phyloP scores from a whole-genome alignment of 2,888 invertebrate genomes.

The Yponomeuta malinellus region DNA sequence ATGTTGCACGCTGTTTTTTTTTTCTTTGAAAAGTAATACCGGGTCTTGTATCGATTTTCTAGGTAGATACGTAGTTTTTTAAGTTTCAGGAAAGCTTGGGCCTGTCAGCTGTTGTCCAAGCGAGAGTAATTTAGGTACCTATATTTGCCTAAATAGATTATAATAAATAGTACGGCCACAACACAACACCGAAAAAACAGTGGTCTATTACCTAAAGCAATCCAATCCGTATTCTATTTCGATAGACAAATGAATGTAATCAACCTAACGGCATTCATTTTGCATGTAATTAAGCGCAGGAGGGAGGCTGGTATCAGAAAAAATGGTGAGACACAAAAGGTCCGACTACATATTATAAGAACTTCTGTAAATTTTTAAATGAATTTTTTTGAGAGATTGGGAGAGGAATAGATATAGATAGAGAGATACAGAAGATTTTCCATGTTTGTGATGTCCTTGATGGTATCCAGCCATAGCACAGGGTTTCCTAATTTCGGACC shows the following conservation, averaged over 20 bases:
- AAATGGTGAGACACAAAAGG: not conserved
- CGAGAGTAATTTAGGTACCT: no score
- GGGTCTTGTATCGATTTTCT: not conserved
- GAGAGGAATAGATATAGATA: no score
- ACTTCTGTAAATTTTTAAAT: no score
- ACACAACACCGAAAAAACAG: not conserved
- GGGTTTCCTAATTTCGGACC: no score
- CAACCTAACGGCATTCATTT: conserved; percentile 6
- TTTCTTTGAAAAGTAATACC: not conserved
- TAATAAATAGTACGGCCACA: not conserved
- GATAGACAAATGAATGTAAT: conserved; percentile 8
- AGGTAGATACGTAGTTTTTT: not conserved
- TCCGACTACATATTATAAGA: not conserved
- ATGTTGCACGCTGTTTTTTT: conserved; percentile 9
- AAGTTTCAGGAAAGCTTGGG: no score
- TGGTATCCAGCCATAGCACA: no score
- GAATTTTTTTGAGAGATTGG: no score
- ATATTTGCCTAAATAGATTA: no score
- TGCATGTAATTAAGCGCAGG: conserved; percentile 12
- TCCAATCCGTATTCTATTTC: not conserved
- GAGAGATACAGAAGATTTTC: no score
- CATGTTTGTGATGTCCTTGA: no score
- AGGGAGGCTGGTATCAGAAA: conserved; percentile 11
- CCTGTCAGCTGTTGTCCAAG: no score
- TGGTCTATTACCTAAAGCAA: not conserved